Evolutionary conservation across 2,113 vertebrate genomes (phyloP), one percentile per base, ranked within the genome.

Genomic region (Danio rerio): DNA sequence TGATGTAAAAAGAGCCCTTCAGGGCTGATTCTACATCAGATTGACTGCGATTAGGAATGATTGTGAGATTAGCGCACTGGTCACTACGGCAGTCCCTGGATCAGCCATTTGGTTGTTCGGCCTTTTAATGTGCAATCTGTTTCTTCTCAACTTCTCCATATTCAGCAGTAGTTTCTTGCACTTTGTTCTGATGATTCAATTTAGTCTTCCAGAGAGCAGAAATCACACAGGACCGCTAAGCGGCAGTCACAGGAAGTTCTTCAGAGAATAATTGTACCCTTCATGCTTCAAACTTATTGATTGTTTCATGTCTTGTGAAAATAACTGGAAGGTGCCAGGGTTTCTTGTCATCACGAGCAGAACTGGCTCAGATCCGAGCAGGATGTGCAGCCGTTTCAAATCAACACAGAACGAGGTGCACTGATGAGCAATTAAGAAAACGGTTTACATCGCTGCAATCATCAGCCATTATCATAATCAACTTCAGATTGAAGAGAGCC

Each of bases 381-480:
- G 74, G 81, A 81, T 52, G 55, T 61, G 55, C 62, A 65, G 85
- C 83, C 80, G 50, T 82, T 84, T 78, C 76, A 85, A 82, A 85
- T 87, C 84, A 85, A 68, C 59, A 70, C 73, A 11, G 52, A 88
- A 84, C 52, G 49, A 61, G 53, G 61, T 43, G 65, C 8, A 16
- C 86, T 88, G 88, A 88, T 87, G 88, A 88, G 86, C 84, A 87
- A 88, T 88, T 88, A 31, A 88, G 62, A 85, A 74, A 79, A 84
- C 62, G 68, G 18, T 81, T 86, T 66, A 84, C 83, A 82, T 66
- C 69, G 63, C 81, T 62, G 84, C 83, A 88, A 88, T 88, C 86
- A 88, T 83, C 49, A 72, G 5, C 78, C 81, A 88, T 88, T 88
- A 88, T 86, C 84, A 88, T 88, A 87, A 88, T 88, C 86, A 88